A percentile compares a stretch with the other conserved stretches of the same genome.
These are phyloP conservation scores for Zaprionus davidi DNA, from an alignment of 1,140 invertebrate species.

Conservation along the genomic window DNA sequence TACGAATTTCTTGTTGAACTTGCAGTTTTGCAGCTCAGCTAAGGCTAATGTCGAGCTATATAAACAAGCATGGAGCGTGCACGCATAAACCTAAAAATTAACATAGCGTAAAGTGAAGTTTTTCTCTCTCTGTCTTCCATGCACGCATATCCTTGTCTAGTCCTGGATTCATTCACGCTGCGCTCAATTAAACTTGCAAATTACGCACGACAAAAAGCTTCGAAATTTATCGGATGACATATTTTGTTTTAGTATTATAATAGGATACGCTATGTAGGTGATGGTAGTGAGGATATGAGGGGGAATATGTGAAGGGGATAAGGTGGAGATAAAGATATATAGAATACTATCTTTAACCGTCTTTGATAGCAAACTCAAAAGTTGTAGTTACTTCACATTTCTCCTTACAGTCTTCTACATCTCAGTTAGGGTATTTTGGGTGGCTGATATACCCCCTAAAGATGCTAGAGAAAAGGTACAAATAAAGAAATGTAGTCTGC, in stretches of 20 bases:
- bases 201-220: slow-evolving; percentile 27
- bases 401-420: too few relatives aligned
- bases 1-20: slow-evolving; percentile 13
- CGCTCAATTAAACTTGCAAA: slow-evolving; percentile 62
- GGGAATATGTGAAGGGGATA: too few relatives aligned
- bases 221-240: slow-evolving; percentile 15
- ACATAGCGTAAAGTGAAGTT: slow-evolving; percentile 29
- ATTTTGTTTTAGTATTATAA: slow-evolving; percentile 3
- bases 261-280: background rate
- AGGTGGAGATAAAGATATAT: too few relatives aligned
- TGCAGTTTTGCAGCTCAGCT: slow-evolving; percentile 12
- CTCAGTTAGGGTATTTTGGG: too few relatives aligned
- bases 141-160: slow-evolving; percentile 47
- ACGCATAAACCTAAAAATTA: slow-evolving; percentile 34
- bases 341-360: too few relatives aligned
- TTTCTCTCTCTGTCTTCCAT: background rate
- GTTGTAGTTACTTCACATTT: too few relatives aligned
- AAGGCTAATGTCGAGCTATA: slow-evolving; percentile 12
- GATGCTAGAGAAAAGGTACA: too few relatives aligned
- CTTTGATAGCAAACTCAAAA: too few relatives aligned
- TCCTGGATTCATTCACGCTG: slow-evolving; percentile 26
- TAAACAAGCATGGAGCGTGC: slow-evolving; percentile 23
- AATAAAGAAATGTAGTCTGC: too few relatives aligned
- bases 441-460: too few relatives aligned
- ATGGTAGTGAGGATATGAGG: background rate